phyloP scores from a whole-genome alignment of 2,797 vertebrate species.

The Takifugu rubripes region DNA sequence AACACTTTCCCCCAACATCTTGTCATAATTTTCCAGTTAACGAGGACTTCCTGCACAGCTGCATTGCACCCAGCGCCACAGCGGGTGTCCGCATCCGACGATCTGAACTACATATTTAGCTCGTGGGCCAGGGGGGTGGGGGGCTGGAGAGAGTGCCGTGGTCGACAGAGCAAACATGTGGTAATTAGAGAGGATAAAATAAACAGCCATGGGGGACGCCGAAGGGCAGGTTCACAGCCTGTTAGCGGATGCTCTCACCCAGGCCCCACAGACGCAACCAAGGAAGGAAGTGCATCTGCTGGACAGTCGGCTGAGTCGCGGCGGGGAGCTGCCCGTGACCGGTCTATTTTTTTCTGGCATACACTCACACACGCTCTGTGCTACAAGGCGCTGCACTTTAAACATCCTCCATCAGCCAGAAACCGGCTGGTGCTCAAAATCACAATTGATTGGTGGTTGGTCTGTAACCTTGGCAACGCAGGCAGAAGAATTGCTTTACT shows the following conservation, averaged over 20 bases:
- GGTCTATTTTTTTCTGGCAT: slow-evolving; percentile 2
- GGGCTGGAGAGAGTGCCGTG: slow-evolving; percentile 2
- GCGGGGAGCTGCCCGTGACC: slow-evolving; percentile 10
- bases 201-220: slow-evolving; percentile 51
- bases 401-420: slow-evolving; percentile 32
- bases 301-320: slow-evolving; percentile 28
- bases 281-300: slow-evolving; percentile 19
- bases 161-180: slow-evolving; percentile 45
- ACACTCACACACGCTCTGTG: slow-evolving; percentile 10
- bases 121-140: neutral
- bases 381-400: slow-evolving; percentile 34
- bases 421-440: slow-evolving; percentile 38
- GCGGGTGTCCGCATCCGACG: slow-evolving; percentile 30
- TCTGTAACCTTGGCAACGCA: slow-evolving; percentile 68
- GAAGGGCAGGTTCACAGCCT: slow-evolving; percentile 45
- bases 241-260: slow-evolving; percentile 32
- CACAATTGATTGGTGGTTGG: slow-evolving; percentile 54
- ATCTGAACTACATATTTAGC: slow-evolving; percentile 29
- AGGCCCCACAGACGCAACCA: slow-evolving; percentile 17
- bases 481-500: slow-evolving; percentile 16
- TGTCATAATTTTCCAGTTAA: slow-evolving; percentile 33
- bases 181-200: slow-evolving; percentile 55
- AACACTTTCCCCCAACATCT: slow-evolving; percentile 25
- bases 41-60: slow-evolving; percentile 27
- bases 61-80: slow-evolving; percentile 17